Evolutionary conservation across 2,888 invertebrate species (phyloP), one percentile per base, ranked within the genome.

Genomic region (Ellobium chinense): DNA sequence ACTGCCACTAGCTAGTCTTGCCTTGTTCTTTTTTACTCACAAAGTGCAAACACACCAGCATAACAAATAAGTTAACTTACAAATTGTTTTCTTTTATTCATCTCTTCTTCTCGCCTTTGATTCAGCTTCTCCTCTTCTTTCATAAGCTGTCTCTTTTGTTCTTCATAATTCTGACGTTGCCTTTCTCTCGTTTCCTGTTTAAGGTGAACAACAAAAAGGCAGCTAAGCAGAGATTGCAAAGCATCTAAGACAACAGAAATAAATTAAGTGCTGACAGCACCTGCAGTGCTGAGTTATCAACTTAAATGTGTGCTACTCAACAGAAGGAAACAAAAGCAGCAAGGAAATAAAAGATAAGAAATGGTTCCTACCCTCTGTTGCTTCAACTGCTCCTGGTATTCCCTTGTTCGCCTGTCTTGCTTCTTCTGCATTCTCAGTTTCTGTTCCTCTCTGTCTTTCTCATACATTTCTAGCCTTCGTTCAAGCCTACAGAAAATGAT

Each of bases 311-410:
- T 14, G 60, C 60, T 21, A n/a, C 60, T 24, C 60, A 60, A n/a
- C 21, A 60, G 60, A 14, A 60, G n/a, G 60, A 27, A 7, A 27
- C 5, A 58, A 70, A 56, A 12, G 27, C 4, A 69, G 12, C 14
- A 31, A 31, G 24, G 14, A 34, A 37, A 39, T 60, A 34, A 21
- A 21, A 24, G 2, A 24, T 24, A n/a, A 24, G 14, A 69, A 24
- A 24, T n/a, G 31, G 5, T 9, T n/a, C 58, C n/a, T 84, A 91
- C 91, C 88, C 89, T 87, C 79, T 91, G 92, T 85, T 94, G 94
- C 73, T 94, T 92, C 79, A 94, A 94, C 73, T 94, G 92, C 75
- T 95, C 95, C 66, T 95, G 95, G 37, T 94, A 93, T 86, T 94
- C 94, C 68, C 94, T 84, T 93, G 91, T 85, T 94, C 94, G 85